A percentile compares a stretch with the other conserved stretches of the same genome.
These are phyloP conservation scores for Sphaerophoria rueppellii DNA, from an alignment of 2,888 invertebrate species.

Conservation along the genomic window DNA sequence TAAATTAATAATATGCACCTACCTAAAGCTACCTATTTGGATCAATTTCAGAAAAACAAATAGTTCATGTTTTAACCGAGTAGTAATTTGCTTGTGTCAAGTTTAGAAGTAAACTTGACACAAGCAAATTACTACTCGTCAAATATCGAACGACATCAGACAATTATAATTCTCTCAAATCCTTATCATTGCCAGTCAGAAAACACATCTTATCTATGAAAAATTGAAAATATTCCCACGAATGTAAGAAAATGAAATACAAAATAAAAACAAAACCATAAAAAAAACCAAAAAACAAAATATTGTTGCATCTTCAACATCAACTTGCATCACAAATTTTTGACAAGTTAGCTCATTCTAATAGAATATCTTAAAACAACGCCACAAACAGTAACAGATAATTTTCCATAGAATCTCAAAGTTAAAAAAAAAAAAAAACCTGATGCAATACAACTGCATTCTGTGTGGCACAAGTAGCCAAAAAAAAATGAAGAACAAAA, in stretches of 20 bases:
- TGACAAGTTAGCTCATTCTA: slow-evolving; percentile 19
- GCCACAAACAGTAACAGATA: not conserved
- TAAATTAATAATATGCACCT: no score
- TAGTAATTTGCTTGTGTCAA: no score
- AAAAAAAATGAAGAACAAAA: slow-evolving; percentile 8
- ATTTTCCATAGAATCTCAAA: slow-evolving; percentile 12
- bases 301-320: slow-evolving; percentile 16
- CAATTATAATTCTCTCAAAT: no score
- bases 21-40: no score
- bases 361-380: not conserved
- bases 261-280: slow-evolving; percentile 21
- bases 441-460: slow-evolving; percentile 38
- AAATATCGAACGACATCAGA: no score
- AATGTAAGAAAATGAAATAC: not conserved
- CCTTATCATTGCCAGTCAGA: no score
- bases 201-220: not conserved
- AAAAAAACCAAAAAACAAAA: slow-evolving; percentile 25
- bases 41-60: no score
- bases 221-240: slow-evolving; percentile 13
- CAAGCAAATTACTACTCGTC: no score
- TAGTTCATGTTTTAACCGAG: no score
- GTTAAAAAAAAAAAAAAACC: slow-evolving; percentile 30
- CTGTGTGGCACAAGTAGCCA: slow-evolving; percentile 28
- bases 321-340: slow-evolving; percentile 1
- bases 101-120: no score